Base-by-base conservation (phyloP, 1,140 invertebrate genomes). In the Cydia fagiglandana region DNA sequence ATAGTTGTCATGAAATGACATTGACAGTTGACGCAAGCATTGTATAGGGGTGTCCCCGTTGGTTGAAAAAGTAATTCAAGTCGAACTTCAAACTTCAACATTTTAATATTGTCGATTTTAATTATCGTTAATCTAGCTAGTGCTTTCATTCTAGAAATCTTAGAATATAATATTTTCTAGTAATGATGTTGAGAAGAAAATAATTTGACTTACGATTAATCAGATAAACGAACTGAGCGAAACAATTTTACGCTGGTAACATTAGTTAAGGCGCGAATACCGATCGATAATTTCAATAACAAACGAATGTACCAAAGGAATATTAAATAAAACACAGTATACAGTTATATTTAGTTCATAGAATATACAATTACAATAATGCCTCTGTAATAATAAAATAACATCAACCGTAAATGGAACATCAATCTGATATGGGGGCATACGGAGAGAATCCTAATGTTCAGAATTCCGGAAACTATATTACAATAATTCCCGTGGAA, bases 401-500 rank as follows among this genome's bases (percentile, higher is more conserved):
- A 56, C 20, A 70, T 56, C 30, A 30, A 20, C 7, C 66, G 5
- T 38, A 30, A 84, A 92, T 93, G 91, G 89, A 93, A 83, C 90
- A 90, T 79, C 84, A 90, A 79, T 82, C 88, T 20, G 89, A 93
- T 30, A 93, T 93, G 91, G 91, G 87, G 38, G 88, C 85, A 70
- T 93, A 93, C 75, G 90, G 89, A 45, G 91, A 93, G 77, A 93
- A 86, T 83, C 83, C 88, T 6, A 93, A 88, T 78, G 89, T 88
- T 12, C 90, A 93, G 81, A 93, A 93, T 75, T 91, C 85, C 78
- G 89, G 91, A 34, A 93, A 91, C 83, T 93, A 93, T 76, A 93
- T 93, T 47, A 93, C 93, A 30, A 93, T 93, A 75, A 93, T 93
- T 75, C 93, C 93, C 9, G 93, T 93, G 17, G 93, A 93, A 76